Conservation (phyloP, 2,888 invertebrate species). For the Hypolimnas misippus region DNA sequence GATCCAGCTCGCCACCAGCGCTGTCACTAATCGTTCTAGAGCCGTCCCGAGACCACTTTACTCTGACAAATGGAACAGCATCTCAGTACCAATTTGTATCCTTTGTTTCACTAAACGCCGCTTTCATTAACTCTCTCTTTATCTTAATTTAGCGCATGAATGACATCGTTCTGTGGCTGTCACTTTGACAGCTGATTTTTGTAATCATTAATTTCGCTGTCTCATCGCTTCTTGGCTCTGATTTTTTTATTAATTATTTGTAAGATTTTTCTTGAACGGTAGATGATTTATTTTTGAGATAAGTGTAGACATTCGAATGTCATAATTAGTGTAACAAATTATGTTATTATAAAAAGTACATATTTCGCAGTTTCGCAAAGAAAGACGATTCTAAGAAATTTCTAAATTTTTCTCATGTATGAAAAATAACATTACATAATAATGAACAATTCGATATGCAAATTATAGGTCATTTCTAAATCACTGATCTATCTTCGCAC, state of each 20-base stretch:
- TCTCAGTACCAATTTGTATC: slow-evolving; percentile 51
- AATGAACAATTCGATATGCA: too few relatives aligned
- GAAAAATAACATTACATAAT: too few relatives aligned
- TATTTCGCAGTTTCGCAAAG: too few relatives aligned
- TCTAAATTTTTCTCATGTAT: too few relatives aligned
- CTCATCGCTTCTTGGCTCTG: not conserved
- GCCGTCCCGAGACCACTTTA: slow-evolving; percentile 47
- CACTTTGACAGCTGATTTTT: slow-evolving; percentile 21
- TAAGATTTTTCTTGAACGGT: not conserved
- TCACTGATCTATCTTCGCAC: too few relatives aligned
- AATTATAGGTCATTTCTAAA: too few relatives aligned
- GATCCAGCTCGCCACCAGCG: slow-evolving; percentile 15
- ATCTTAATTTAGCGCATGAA: slow-evolving; percentile 50
- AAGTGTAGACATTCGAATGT: too few relatives aligned
- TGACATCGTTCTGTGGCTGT: slow-evolving; percentile 34
- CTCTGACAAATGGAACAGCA: slow-evolving; percentile 53
- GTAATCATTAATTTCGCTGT: slow-evolving; percentile 22
- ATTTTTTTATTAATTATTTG: not conserved
- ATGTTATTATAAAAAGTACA: too few relatives aligned
- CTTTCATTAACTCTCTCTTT: slow-evolving; percentile 42
- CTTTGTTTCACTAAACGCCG: slow-evolving; percentile 45
- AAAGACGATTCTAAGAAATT: too few relatives aligned
- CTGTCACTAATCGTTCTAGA: slow-evolving; percentile 38
- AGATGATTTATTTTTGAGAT: too few relatives aligned
- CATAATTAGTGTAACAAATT: too few relatives aligned